Conservation (phyloP, 2,797 vertebrate genomes). For the Oreochromis grahami region DNA sequence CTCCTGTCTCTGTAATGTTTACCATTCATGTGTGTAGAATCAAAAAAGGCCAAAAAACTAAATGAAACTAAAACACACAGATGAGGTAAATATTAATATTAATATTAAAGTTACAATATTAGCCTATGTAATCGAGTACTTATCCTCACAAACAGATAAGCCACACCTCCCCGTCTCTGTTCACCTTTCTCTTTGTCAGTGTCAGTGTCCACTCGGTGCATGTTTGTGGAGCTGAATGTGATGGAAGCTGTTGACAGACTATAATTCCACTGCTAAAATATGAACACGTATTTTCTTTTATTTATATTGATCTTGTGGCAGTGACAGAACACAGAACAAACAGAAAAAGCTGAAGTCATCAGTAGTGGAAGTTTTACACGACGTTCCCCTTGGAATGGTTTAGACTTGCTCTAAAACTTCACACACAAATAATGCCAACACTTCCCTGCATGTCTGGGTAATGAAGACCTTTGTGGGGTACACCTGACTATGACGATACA, state of each 20-base stretch:
- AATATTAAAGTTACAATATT: background rate
- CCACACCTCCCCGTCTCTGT: background rate
- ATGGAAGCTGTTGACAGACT: slow-evolving; percentile 4
- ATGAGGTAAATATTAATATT: background rate
- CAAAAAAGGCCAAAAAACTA: background rate
- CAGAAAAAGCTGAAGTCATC: slow-evolving; percentile 21
- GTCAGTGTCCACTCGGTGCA: background rate
- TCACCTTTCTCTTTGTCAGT: background rate
- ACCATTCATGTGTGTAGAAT: no score
- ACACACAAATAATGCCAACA: background rate
- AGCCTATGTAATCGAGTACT: background rate
- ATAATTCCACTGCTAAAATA: slow-evolving; percentile 32
- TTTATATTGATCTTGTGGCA: slow-evolving; percentile 31
- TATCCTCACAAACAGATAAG: background rate
- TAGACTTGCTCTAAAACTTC: background rate
- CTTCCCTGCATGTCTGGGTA: background rate
- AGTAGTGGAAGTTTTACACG: background rate
- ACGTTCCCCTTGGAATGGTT: background rate
- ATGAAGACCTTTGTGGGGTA: background rate
- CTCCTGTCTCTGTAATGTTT: background rate
- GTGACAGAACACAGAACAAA: background rate
- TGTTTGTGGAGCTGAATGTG: background rate
- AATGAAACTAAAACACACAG: background rate
- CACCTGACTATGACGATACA: background rate
- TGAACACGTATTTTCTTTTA: slow-evolving; percentile 20